Base-by-base conservation (phyloP, 1,140 invertebrate genomes). In the Orussus abietinus region DNA sequence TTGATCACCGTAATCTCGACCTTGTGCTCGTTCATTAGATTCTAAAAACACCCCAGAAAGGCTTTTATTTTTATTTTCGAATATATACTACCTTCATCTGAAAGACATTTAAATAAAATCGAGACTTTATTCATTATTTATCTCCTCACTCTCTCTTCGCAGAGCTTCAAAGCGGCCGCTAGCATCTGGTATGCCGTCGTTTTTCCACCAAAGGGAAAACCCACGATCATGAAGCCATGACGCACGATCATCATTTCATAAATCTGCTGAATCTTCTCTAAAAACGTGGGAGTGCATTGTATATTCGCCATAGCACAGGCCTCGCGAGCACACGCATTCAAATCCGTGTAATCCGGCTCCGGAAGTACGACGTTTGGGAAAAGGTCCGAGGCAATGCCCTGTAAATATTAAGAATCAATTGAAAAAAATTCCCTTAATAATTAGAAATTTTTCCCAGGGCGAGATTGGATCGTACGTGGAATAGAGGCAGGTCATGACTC, bases 221-320 rank as follows among this genome's bases (percentile, higher is more conserved):
- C 93, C 3, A 96, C 89, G 44, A 96, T 84, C 86, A 90, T 90
- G 26, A 90, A 78, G 6, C 87, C 88, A 64, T 94, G 91, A 18
- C 90, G 77, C 1, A 95, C 90, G 22, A 93, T 83, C 78, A 96
- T 95, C 91, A 96, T 96, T 72, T 96, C 92, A 65, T 93, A 96
- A 11, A 96, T 80, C 72, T 96, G 88, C 48, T 91, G 87, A 19
- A 92, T 82, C 74, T 96, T 96, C 67, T 92, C 86, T 35, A 94
- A 66, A 62, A 96, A 94, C 69, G 85, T 85, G 0, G 82, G 75
- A 1, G 83, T 88, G 44, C 84, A 85, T 64, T 95, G 90, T 1
- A 96, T 75, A 64, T 96, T 95, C 15, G 82, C 78, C 5, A 75
- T 74, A 1, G 73, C 67, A 59, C 91, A 95, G 9, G 81, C 82